A percentile compares a stretch with the other conserved stretches of the same genome.
These are phyloP conservation scores for Crematogaster levior DNA, from an alignment of 2,888 invertebrate genomes.

Conservation along the genomic window DNA sequence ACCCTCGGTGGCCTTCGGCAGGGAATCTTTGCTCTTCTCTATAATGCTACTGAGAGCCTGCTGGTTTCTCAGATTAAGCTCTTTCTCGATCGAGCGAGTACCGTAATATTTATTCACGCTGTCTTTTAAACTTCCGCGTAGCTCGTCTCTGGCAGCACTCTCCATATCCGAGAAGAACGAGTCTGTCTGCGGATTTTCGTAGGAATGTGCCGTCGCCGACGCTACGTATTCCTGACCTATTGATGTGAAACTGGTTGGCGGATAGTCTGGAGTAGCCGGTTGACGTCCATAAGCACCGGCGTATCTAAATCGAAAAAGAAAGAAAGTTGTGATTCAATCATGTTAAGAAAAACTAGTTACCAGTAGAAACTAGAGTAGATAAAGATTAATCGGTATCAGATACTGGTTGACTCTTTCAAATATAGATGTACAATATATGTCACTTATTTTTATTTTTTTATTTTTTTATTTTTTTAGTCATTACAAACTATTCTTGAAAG, in stretches of 20 bases:
- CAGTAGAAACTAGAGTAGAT: neutral
- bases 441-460: neutral
- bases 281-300: slow-evolving; percentile 23
- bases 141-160: slow-evolving; percentile 32
- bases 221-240: slow-evolving; percentile 42
- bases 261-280: slow-evolving; percentile 39
- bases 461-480: too few relatives aligned
- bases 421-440: neutral
- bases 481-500: slow-evolving; percentile 1
- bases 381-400: neutral
- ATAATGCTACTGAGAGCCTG: slow-evolving; percentile 18
- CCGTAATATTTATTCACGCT: slow-evolving; percentile 57
- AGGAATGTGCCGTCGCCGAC: slow-evolving; percentile 34
- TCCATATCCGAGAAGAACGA: slow-evolving; percentile 56
- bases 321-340: neutral
- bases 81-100: slow-evolving; percentile 65
- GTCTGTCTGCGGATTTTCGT: slow-evolving; percentile 19
- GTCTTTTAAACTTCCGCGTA: slow-evolving; percentile 40
- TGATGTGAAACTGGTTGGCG: slow-evolving; percentile 44
- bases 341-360: neutral
- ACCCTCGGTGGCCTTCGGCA: neutral
- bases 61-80: slow-evolving; percentile 39
- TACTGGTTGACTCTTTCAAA: neutral
- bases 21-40: slow-evolving; percentile 34
- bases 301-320: slow-evolving; percentile 10